Conservation (phyloP, 2,888 invertebrate genomes). For the Volucella zonaria region DNA sequence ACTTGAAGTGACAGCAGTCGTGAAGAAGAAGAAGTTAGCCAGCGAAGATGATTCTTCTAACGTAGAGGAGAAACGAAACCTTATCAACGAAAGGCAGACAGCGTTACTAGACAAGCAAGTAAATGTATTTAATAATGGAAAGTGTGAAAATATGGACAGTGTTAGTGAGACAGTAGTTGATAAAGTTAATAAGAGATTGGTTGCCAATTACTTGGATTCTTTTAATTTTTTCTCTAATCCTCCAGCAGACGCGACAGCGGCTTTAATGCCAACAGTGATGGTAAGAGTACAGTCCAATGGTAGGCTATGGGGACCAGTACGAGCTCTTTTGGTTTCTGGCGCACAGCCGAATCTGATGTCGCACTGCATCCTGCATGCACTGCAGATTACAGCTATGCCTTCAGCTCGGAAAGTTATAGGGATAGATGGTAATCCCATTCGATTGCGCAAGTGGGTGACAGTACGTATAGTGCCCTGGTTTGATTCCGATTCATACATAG, state of each 20-base stretch:
- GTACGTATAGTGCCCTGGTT: constrained; percentile 13
- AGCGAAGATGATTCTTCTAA: not conserved
- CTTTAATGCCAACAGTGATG: constrained; percentile 12
- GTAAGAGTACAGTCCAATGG: constrained; percentile 1
- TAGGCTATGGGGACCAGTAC: not conserved
- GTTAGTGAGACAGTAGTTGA: no score
- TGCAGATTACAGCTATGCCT: not conserved
- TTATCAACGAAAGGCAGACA: not conserved
- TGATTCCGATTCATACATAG: not conserved
- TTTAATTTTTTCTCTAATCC: not conserved
- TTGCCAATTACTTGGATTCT: no score
- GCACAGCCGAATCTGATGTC: constrained; percentile 12
- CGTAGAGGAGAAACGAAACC: not conserved
- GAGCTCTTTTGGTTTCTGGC: constrained; percentile 10
- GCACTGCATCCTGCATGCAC: not conserved
- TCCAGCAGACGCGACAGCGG: not conserved
- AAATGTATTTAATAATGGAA: no score
- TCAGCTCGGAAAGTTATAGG: constrained; percentile 1
- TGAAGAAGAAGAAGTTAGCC: not conserved
- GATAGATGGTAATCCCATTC: constrained; percentile 24
- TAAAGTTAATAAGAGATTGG: no score
- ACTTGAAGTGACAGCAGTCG: not conserved
- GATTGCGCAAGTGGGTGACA: not conserved
- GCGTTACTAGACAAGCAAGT: not conserved
- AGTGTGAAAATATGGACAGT: no score